phyloP scores from a whole-genome alignment of 2,888 invertebrate species.

The Fragum fragum region DNA sequence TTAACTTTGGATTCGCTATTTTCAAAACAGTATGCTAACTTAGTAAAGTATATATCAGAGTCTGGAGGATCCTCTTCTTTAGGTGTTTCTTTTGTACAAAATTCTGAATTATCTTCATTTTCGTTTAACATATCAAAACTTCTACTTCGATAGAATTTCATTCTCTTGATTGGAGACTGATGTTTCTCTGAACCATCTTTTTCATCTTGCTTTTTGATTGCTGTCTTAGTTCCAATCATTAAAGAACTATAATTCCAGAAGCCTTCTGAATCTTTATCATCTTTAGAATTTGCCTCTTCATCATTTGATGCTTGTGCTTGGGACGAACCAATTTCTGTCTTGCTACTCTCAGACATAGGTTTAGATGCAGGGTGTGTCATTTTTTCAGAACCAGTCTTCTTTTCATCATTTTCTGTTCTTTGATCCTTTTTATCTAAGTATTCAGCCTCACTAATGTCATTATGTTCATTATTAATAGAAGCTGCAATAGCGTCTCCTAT shows the following conservation, averaged over 20 bases:
- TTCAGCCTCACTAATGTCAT: not conserved
- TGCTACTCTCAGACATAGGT: not conserved
- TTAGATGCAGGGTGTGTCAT: not conserved
- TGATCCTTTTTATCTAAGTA: not conserved
- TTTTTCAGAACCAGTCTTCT: too few species aligned
- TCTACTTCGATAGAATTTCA: slow-evolving; percentile 36
- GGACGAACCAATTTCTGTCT: not conserved
- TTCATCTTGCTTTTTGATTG: not conserved
- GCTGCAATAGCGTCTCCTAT: too few species aligned
- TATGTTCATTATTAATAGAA: too few species aligned
- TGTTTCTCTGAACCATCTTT: not conserved
- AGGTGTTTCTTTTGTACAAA: slow-evolving; percentile 6
- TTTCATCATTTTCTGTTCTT: not conserved
- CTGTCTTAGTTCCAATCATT: not conserved
- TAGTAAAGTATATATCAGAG: slow-evolving; percentile 12
- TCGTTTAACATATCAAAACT: slow-evolving; percentile 45
- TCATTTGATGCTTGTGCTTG: not conserved
- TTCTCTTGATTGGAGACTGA: not conserved
- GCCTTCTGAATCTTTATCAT: not conserved
- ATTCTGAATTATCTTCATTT: slow-evolving; percentile 34
- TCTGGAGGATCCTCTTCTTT: slow-evolving; percentile 12
- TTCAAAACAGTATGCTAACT: slow-evolving; percentile 39
- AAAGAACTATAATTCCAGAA: slow-evolving; percentile 6
- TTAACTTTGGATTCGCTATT: not conserved
- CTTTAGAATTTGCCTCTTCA: not conserved